Evolutionary conservation across 2,113 vertebrate genomes (phyloP), one percentile per base, ranked within the genome.

Genomic region (Solea senegalensis): DNA sequence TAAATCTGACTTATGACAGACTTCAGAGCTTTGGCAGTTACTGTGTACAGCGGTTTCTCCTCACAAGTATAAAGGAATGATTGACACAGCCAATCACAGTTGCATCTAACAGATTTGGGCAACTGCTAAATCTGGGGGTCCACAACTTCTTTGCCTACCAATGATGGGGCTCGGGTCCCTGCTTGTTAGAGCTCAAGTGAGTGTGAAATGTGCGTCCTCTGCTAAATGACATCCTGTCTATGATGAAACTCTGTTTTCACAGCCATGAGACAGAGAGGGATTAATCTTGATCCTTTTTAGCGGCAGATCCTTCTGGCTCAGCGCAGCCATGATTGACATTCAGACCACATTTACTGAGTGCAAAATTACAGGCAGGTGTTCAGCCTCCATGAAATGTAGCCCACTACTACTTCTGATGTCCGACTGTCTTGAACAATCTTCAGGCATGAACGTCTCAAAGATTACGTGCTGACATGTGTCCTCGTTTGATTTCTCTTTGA

Each of bases 131-230:
- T 49, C 60, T 28, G 45, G 59, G 67, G 60, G 66, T 46, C 60
- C 34, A 62, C 65, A 50, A 14, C 81, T 54, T 51, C 56, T 88
- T 88, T 84, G 71, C 76, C 76, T 82, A 72, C 80, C 66, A 74
- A 76, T 76, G 82, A 87, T 5, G 64, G 64, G 58, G 62, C 60
- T 14, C 50, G 13, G 43, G 16, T 43, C 63, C 26, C 67, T 65
- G 80, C 81, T 84, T 86, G 80, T 76, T 80, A 41, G 78, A 62
- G 77, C 73, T 67, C 86, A 86, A 84, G 63, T 74, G 86, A 72
- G 71, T 85, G 86, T 87, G 83, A 86, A 83, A 83, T 82, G 77
- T 78, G 74, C 79, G 73, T 52, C 62, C 70, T 83, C 78, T 72
- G 75, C 65, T 78, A 56, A 82, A 69, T 9, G 44, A 75, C 83